These are phyloP conservation scores for Caenorhabditis sulstoni DNA, from an alignment of 2,888 invertebrate genomes.

Conservation along the genomic window DNA sequence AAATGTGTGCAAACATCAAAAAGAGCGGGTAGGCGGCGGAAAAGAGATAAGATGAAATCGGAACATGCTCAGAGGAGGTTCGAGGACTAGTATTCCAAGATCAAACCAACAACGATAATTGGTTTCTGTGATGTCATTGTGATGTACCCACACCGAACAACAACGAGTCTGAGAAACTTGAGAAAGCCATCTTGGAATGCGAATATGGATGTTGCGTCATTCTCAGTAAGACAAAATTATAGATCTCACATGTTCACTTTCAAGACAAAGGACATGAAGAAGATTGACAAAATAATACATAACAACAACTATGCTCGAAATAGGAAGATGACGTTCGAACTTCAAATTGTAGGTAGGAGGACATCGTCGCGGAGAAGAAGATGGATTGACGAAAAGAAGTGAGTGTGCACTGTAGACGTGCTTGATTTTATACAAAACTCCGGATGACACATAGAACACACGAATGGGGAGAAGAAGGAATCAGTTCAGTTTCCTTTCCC, in stretches of 20 bases:
- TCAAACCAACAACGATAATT: neutral
- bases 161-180: neutral
- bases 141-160: neutral
- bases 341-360: too few species aligned
- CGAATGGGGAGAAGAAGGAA: slow-evolving; percentile 43
- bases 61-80: slow-evolving; percentile 24
- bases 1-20: slow-evolving; percentile 41
- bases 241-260: neutral
- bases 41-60: neutral
- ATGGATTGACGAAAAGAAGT: neutral
- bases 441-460: slow-evolving; percentile 46
- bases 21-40: slow-evolving; percentile 11
- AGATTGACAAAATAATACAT: slow-evolving; percentile 2
- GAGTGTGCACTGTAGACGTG: neutral
- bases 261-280: neutral
- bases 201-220: too few species aligned
- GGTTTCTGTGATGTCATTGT: slow-evolving; percentile 21
- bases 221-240: neutral
- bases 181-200: too few species aligned
- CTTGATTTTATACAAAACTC: slow-evolving; percentile 15
- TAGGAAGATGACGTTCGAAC: too few species aligned
- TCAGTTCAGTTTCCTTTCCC: slow-evolving; percentile 2
- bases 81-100: slow-evolving; percentile 3
- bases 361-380: neutral
- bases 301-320: neutral